A percentile compares a stretch with the other conserved stretches of the same genome.
Conservation (phyloP, 2,113 vertebrate species). For the Rhinogobius similis region DNA sequence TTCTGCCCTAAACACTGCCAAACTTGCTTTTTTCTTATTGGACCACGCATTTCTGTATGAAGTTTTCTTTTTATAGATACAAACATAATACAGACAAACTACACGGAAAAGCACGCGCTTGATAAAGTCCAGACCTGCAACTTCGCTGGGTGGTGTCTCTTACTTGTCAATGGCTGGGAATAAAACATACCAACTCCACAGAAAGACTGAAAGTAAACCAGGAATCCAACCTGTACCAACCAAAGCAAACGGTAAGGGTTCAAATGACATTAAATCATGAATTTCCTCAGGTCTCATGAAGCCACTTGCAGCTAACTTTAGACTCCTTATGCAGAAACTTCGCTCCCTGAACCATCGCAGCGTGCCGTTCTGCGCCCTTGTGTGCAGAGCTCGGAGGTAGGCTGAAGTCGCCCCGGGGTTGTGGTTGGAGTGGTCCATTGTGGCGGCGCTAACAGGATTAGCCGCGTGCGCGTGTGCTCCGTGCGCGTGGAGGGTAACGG, state of each 20-base stretch:
- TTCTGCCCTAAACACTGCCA: no score
- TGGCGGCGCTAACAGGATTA: slow-evolving; percentile 53
- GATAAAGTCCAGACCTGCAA: no score
- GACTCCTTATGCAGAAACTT: slow-evolving; percentile 86
- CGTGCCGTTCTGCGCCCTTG: slow-evolving; percentile 75
- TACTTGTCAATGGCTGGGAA: no score
- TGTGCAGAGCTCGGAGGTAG: slow-evolving; percentile 42
- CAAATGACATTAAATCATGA: not conserved
- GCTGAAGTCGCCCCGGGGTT: slow-evolving; percentile 34
- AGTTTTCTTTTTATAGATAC: no score
- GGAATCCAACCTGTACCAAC: not conserved
- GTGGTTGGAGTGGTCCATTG: slow-evolving; percentile 51
- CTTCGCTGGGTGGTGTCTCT: no score
- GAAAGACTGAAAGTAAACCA: no score
- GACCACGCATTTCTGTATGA: no score
- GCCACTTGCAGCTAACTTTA: slow-evolving; percentile 82
- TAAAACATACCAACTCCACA: no score
- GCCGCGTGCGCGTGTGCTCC: slow-evolving; percentile 20
- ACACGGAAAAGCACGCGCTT: no score
- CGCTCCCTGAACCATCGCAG: slow-evolving; percentile 88
- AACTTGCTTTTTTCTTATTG: no score
- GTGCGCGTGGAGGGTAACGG: slow-evolving; percentile 30
- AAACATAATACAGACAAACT: no score
- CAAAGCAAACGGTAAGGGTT: not conserved
- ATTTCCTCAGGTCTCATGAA: slow-evolving; percentile 31